These are phyloP conservation scores for Pipra filicauda DNA, from an alignment of 2,113 vertebrate species.

Conservation along the genomic window DNA sequence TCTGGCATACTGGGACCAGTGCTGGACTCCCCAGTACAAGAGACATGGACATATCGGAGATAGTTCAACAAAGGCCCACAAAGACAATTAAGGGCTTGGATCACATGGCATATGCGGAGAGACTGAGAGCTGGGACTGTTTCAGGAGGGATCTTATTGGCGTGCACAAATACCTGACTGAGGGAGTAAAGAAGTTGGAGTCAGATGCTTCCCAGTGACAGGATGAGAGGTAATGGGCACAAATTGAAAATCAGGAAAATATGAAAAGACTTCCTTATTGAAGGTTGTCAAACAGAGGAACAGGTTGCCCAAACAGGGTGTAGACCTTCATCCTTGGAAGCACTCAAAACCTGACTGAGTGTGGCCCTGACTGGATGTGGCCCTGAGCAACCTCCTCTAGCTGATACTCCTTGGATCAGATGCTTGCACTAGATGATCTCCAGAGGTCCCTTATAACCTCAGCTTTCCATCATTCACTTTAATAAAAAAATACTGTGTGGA, in stretches of 20 bases:
- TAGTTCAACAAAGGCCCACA: neutral
- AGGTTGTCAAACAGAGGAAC: neutral
- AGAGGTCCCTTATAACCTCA: neutral
- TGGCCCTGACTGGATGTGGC: neutral
- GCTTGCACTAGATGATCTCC: neutral
- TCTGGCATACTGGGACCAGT: neutral
- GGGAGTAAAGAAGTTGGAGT: neutral
- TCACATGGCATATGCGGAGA: neutral
- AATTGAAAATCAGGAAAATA: neutral
- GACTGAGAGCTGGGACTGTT: neutral
- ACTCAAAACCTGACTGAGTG: neutral
- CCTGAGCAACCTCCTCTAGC: neutral
- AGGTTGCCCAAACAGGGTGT: neutral
- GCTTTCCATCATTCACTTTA: neutral
- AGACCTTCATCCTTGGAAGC: neutral
- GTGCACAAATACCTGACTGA: neutral
- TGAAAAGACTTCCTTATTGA: neutral
- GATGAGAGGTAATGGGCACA: neutral
- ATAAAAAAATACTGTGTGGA: neutral
- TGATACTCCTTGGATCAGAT: neutral
- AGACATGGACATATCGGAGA: neutral
- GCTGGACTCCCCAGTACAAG: neutral
- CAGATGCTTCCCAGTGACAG: neutral
- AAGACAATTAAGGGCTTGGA: neutral
- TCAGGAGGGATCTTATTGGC: neutral